Evolutionary conservation across 2,888 invertebrate species (phyloP), one percentile per base, ranked within the genome.

Genomic region (Acanthopleura granulata): DNA sequence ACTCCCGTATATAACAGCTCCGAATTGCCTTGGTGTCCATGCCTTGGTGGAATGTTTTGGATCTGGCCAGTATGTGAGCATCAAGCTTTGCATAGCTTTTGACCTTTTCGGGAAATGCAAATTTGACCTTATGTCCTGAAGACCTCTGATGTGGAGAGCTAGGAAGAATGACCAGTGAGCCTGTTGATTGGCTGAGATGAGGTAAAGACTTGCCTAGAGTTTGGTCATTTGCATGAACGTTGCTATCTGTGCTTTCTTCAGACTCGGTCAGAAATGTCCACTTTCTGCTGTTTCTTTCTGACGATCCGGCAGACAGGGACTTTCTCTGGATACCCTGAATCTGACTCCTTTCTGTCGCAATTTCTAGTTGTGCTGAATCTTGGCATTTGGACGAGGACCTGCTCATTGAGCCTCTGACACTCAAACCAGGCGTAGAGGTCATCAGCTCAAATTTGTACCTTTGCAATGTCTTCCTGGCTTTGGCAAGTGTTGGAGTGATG

Each of bases 401-500:
- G 16, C 16, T 18, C n/a, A 49, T 1, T 6, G 40, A 40, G 25
- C 30, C 30, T 6, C 12, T 1, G 16, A 69, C 6, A 9, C 30
- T 30, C 69, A 29, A 22, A 69, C 25, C 69, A 27, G 66, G 66
- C 14, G 27, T 22, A 27, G 4, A 27, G 6, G 3, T 27, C 22
- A 66, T 1, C 15, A 27, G 25, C 16, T 66, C 25, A 14, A 27
- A 27, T 27, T 66, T 66, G 29, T 27, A 27, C 29, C 29, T 22
- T 4, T 71, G 71, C 4, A 87, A 79, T 14, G 83, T 79, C 74
- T 81, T 78, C 49, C 85, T 76, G 15, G 87, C 87, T 74, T 80
- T 80, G 27, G 81, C 80, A n/a, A 87, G 83, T 0, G 79, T 77
- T 49, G 87, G 86, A 15, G 86, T 71, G 15, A 72, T 40, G 16